These are phyloP conservation scores for human (Homo sapiens) DNA, from an alignment of 2,113 vertebrate species.

Conservation along the genomic window DNA sequence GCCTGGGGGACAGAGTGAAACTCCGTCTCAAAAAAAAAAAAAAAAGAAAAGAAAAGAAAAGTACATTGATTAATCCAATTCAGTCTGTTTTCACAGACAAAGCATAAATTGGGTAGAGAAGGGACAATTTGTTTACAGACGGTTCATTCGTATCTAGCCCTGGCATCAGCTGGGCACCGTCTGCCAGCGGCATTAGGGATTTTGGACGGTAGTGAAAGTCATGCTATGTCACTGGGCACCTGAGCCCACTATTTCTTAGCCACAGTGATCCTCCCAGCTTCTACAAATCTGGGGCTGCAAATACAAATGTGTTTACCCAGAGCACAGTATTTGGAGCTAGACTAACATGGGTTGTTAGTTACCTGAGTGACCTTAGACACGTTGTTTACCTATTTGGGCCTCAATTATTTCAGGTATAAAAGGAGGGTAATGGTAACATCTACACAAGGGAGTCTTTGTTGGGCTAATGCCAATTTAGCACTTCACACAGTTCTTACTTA, in stretches of 20 bases:
- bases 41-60: background rate
- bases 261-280: background rate
- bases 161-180: too few relatives aligned
- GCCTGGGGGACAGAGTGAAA: too few relatives aligned
- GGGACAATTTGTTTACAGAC: background rate
- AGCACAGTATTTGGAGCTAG: background rate
- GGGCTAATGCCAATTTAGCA: background rate
- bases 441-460: background rate
- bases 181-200: background rate
- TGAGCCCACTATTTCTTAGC: background rate
- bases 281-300: background rate
- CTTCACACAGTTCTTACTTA: background rate
- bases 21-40: too few relatives aligned
- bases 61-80: background rate
- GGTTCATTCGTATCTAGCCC: background rate
- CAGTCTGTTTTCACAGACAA: background rate
- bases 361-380: background rate
- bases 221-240: background rate
- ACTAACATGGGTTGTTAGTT: background rate
- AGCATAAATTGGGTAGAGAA: background rate
- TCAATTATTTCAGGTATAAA: background rate
- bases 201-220: background rate
- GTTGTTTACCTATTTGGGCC: background rate
- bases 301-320: background rate
- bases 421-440: background rate